Evolutionary conservation across 1,140 invertebrate genomes (phyloP).

Genomic region (Rhopalosiphum padi): DNA sequence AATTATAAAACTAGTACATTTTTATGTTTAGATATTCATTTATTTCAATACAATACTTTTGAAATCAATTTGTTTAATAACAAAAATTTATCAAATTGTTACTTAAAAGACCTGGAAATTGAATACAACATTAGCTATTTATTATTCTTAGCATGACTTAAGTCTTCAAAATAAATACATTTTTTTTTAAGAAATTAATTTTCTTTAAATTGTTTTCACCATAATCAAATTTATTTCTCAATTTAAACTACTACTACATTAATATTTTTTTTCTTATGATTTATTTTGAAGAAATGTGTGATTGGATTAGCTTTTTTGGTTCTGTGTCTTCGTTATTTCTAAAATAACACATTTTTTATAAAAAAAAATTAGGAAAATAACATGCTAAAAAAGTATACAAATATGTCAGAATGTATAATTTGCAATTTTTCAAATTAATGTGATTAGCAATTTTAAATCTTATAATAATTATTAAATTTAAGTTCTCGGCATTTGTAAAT

Average conservation of each 20-base stretch:
- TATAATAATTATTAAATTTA: neutral
- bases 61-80: neutral
- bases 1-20: constrained; percentile 27
- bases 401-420: neutral
- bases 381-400: neutral
- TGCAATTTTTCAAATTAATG: neutral
- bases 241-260: neutral
- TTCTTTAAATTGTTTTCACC: neutral
- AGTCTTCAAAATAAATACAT: neutral
- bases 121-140: neutral
- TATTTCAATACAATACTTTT: neutral
- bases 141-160: neutral
- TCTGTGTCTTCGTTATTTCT: neutral
- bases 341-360: neutral
- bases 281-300: neutral
- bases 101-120: neutral
- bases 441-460: neutral
- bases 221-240: neutral
- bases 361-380: too few relatives aligned
- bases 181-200: neutral
- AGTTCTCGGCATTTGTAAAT: too few relatives aligned
- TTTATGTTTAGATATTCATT: neutral
- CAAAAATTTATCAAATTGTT: neutral
- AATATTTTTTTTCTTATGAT: neutral
- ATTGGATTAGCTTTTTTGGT: neutral